phyloP scores from a whole-genome alignment of 30 jellyfish, hydroid and myxozoan genomes.

The Hydractinia echinata region DNA sequence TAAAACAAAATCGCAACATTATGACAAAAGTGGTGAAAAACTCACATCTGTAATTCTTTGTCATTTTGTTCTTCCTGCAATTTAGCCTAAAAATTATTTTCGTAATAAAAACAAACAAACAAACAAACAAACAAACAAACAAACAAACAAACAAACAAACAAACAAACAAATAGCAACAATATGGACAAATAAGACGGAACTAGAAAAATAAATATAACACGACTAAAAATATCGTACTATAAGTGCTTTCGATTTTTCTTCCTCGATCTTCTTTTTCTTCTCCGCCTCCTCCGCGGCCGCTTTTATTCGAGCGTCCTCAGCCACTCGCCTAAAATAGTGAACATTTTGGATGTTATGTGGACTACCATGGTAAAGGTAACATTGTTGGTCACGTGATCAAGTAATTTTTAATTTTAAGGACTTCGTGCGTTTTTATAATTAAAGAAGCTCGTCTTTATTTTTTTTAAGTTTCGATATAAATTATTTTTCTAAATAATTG shows the following conservation, averaged over 20 bases:
- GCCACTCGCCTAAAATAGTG: slow-evolving; percentile 51
- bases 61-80: slow-evolving; percentile 4
- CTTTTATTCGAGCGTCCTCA: slow-evolving; percentile 69
- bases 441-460: no score
- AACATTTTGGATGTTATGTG: no score
- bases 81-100: slow-evolving; percentile 2
- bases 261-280: slow-evolving; percentile 53
- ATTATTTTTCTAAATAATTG: no score
- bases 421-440: no score
- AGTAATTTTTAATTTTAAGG: no score
- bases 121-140: no score
- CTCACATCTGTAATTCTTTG: slow-evolving; percentile 16
- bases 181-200: neutral
- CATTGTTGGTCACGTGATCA: no score
- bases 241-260: slow-evolving; percentile 51
- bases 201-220: neutral
- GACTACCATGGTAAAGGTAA: no score
- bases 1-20: neutral
- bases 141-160: no score
- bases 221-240: slow-evolving; percentile 2
- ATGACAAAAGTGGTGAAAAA: neutral
- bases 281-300: slow-evolving; percentile 81
- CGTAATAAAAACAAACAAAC: no score
- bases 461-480: no score
- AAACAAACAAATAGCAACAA: no score